These are phyloP conservation scores for Frankliniella fusca DNA, from an alignment of 2,888 invertebrate genomes.

Conservation along the genomic window DNA sequence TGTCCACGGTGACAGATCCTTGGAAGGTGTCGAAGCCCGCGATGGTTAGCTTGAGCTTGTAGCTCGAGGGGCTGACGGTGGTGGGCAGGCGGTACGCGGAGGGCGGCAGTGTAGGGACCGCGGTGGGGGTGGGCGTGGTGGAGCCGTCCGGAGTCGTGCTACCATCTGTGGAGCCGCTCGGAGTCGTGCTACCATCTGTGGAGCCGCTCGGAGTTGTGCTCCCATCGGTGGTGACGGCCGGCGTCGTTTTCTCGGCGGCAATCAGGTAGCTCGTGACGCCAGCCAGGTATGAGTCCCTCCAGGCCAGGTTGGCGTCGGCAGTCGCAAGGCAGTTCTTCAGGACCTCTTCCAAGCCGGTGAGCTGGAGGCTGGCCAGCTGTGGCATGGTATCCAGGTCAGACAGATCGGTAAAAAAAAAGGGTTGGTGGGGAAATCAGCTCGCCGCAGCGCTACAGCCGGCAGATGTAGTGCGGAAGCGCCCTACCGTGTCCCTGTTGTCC, in stretches of 20 bases:
- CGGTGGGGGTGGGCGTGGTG: neutral
- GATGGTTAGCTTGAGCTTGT: neutral
- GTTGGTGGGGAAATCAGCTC: no score
- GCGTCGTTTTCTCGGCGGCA: neutral
- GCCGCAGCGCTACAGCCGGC: neutral
- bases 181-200: no score
- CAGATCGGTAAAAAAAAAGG: no score
- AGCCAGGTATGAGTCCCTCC: neutral
- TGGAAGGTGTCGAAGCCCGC: neutral
- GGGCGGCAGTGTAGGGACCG: neutral
- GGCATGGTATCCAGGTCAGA: no score
- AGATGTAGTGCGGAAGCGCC: neutral
- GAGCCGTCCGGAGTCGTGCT: neutral
- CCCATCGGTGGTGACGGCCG: neutral
- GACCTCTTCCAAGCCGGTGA: neutral
- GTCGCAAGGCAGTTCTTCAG: neutral
- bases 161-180: neutral
- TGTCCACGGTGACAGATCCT: neutral
- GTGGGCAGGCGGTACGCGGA: neutral
- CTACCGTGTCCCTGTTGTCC: no score
- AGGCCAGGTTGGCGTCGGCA: neutral
- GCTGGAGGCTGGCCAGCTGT: no score
- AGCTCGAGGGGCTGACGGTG: neutral
- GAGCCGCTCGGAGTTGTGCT: neutral
- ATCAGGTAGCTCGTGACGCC: neutral